These are phyloP conservation scores for Rhynchotus rufescens DNA, from an alignment of 2,797 vertebrate species.

Conservation along the genomic window DNA sequence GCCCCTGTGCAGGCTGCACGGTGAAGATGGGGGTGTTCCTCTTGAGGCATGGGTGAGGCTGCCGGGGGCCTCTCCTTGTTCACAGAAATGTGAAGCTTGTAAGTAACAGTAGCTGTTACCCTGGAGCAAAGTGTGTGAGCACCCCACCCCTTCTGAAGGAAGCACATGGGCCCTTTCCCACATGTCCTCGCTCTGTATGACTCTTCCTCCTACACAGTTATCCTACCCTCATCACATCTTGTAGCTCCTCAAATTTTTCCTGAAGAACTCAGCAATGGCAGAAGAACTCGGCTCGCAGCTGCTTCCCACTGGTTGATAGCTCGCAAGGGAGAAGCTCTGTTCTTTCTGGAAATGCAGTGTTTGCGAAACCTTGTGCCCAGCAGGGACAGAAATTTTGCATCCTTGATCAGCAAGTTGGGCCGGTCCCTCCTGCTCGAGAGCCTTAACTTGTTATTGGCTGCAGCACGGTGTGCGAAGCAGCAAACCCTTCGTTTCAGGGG, in stretches of 20 bases:
- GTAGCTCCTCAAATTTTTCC: constrained; percentile 1
- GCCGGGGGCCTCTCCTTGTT: not conserved
- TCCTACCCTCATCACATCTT: not conserved
- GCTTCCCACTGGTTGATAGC: not conserved
- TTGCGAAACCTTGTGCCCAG: not conserved
- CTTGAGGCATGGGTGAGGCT: not conserved
- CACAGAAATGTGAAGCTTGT: not conserved
- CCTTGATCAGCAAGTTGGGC: constrained; percentile 37
- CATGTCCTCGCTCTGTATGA: constrained; percentile 23
- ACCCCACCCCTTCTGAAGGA: not conserved
- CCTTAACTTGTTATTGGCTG: not conserved
- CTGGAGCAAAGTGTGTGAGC: not conserved
- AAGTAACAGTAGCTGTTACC: not conserved
- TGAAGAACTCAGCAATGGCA: not conserved
- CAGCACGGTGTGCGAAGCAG: not conserved
- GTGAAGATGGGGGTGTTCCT: not conserved
- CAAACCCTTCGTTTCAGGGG: not conserved
- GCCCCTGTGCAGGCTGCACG: not conserved
- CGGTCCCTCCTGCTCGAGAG: not conserved
- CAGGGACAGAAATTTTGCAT: not conserved
- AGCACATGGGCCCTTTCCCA: constrained; percentile 16
- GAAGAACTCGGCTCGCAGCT: not conserved
- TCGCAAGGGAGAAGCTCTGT: constrained; percentile 13
- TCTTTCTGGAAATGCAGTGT: constrained; percentile 18
- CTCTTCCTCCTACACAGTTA: constrained; percentile 47